Evolutionary conservation across 2,888 invertebrate genomes (phyloP).

Genomic region (Adineta ricciae): DNA sequence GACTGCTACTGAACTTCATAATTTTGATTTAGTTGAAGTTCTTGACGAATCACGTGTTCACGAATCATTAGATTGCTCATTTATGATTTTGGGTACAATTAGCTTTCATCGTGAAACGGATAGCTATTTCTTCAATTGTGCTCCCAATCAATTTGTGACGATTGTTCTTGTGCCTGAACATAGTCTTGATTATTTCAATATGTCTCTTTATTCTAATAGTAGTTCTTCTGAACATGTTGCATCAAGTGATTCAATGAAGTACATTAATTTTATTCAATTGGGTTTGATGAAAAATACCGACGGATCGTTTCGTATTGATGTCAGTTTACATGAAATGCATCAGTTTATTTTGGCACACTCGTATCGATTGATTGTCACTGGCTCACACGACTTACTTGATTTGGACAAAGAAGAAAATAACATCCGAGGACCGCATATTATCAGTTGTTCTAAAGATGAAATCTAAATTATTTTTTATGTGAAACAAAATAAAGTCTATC

Average conservation of each 20-base stretch:
- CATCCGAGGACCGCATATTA: not conserved
- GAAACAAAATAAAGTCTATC: too few relatives aligned
- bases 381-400: not conserved
- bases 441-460: not conserved
- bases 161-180: slow-evolving; percentile 18
- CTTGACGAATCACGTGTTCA: not conserved
- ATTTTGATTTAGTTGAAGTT: slow-evolving; percentile 21
- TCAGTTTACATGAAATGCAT: not conserved
- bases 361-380: slow-evolving; percentile 8
- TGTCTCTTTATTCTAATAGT: not conserved
- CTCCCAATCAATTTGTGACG: slow-evolving; percentile 24
- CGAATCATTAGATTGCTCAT: slow-evolving; percentile 23
- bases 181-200: slow-evolving; percentile 7
- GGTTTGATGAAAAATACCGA: not conserved
- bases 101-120: not conserved
- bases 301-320: not conserved
- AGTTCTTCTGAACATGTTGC: not conserved
- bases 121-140: slow-evolving; percentile 22
- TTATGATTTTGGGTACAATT: slow-evolving; percentile 16
- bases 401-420: not conserved
- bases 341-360: not conserved
- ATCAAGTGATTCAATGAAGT: not conserved
- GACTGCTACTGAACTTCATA: not conserved
- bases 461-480: not conserved
- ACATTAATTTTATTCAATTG: slow-evolving; percentile 17